A percentile compares a stretch with the other conserved stretches of the same genome.
Conservation (phyloP, 1,140 invertebrate genomes). For the Varroa destructor region DNA sequence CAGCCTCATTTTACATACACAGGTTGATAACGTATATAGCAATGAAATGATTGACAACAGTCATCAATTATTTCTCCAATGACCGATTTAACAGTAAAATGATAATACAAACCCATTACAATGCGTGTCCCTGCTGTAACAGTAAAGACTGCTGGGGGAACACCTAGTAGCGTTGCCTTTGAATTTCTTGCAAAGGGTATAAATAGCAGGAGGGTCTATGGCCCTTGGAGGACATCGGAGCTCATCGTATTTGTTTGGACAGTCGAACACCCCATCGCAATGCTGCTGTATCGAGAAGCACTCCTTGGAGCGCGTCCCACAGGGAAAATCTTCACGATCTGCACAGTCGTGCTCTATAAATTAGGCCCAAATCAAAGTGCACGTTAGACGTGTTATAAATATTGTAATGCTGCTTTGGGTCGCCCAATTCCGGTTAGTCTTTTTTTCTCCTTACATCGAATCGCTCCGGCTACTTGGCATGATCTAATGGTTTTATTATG, state of each 20-base stretch:
- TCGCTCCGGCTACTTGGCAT: no score
- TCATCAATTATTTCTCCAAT: no score
- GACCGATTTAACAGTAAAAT: slow-evolving; percentile 43
- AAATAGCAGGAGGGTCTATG: slow-evolving; percentile 47
- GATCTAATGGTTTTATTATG: no score
- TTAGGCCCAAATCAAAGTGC: no score
- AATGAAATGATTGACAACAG: no score
- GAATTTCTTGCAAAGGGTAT: slow-evolving; percentile 56
- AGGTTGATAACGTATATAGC: no score
- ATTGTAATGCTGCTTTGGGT: no score
- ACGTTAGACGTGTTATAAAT: no score
- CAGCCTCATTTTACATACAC: no score
- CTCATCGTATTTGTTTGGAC: slow-evolving; percentile 35
- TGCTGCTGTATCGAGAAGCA: slow-evolving; percentile 30
- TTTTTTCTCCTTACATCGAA: no score
- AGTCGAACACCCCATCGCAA: slow-evolving; percentile 33
- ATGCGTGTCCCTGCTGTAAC: slow-evolving; percentile 34
- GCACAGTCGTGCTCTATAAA: slow-evolving; percentile 29
- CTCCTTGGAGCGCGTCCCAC: slow-evolving; percentile 32
- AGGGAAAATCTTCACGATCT: slow-evolving; percentile 5
- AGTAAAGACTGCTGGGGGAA: slow-evolving; percentile 29
- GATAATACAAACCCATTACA: slow-evolving; percentile 47
- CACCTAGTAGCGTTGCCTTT: slow-evolving; percentile 50
- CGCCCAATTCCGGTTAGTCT: no score
- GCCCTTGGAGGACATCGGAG: slow-evolving; percentile 44